Evolutionary conservation across 2,888 invertebrate species (phyloP).

Genomic region (Eulithis testata): DNA sequence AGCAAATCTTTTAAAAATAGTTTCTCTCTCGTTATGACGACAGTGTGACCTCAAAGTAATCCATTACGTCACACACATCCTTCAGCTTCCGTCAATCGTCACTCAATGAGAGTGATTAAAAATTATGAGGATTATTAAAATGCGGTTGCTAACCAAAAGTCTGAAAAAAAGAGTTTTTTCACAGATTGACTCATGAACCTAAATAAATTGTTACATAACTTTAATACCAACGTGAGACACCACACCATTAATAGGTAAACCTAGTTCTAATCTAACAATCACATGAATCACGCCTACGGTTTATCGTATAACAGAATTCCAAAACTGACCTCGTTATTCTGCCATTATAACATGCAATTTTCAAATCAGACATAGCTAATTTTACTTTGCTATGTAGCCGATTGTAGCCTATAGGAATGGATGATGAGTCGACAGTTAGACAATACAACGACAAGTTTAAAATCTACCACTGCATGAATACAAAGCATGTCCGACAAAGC

Average conservation of each 20-base stretch:
- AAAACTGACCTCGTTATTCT: no score
- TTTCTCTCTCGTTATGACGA: conserved; percentile 22
- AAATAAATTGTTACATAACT: conserved; percentile 2
- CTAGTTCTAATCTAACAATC: no score
- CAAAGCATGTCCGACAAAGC: conserved; percentile 16
- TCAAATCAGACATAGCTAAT: no score
- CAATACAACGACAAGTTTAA: no score
- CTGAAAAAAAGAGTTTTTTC: background rate
- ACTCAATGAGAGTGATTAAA: conserved; percentile 28
- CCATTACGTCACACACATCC: conserved; percentile 35
- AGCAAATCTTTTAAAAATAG: conserved; percentile 5
- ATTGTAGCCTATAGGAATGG: no score
- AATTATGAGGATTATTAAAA: conserved; percentile 17
- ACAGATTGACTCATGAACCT: conserved; percentile 12
- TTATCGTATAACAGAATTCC: no score
- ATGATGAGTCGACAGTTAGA: no score
- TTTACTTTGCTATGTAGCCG: no score
- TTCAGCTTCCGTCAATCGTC: conserved; percentile 32
- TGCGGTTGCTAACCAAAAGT: conserved; percentile 4
- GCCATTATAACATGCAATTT: no score
- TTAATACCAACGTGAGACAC: background rate
- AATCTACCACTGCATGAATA: conserved; percentile 1
- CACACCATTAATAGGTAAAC: no score
- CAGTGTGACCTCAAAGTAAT: conserved; percentile 34
- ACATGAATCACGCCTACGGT: no score